Evolutionary conservation across 2,888 invertebrate species (phyloP), one percentile per base, ranked within the genome.

Genomic region (Drosophila stalkeri): DNA sequence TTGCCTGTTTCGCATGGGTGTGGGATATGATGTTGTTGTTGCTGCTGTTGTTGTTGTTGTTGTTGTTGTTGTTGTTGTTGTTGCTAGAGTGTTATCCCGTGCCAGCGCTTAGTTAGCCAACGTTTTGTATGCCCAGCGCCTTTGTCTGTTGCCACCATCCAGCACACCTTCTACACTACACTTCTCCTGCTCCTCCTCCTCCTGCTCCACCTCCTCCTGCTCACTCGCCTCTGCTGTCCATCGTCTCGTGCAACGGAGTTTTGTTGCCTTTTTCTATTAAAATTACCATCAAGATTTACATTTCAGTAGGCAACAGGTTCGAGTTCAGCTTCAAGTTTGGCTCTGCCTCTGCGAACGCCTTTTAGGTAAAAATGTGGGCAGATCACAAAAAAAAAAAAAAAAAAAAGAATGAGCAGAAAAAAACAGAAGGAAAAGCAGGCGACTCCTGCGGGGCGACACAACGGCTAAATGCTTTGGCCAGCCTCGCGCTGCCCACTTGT

Each of bases 251-350:
- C 78, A 71, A 65, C 80, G 68, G 71, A 67, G 61, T 62, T 79
- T 81, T 46, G 43, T 57, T 44, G 57, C 57, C 81, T 75, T 89
- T 88, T 90, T 91, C 85, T 90, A 87, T 91, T 90, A 84, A 91
- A 90, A 91, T 90, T 87, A 90, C 86, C 90, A 91, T 91, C 91
- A 89, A 91, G 90, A 90, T 87, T 87, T 90, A 84, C 82, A 90
- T 87, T 90, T 86, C 84, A 81, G 90, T 88, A 75, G 90, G 86
- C 89, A 86, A 89, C 89, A 89, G 86, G 86, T 86, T 89, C 86
- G 76, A 68, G 57, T 62, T 62, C 57, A 62, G 61, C 62, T 63
- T 73, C 47, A 60, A 47, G 59, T 49, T 73, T 55, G 49, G 47
- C 57, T 60, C 61, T 61, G 55, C 27, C 52, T 44, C 52, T 65